Base-by-base conservation (phyloP, 1,140 invertebrate species). In the Drosophila pallidifrons region DNA sequence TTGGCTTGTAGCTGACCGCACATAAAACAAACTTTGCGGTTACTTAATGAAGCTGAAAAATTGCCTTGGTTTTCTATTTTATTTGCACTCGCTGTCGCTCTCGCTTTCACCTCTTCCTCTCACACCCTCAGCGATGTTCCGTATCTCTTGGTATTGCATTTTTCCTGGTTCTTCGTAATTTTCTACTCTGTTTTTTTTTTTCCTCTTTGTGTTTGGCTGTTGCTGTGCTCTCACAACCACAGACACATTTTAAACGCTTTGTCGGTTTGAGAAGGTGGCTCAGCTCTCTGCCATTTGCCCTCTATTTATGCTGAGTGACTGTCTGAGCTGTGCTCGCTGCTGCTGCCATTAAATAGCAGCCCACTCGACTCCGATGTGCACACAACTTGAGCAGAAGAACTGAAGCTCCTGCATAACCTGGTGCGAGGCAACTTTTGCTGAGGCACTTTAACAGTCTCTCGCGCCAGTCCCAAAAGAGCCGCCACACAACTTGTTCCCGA, bases 31-130 rank as follows among this genome's bases (percentile, higher is more conserved):
- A 82, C 81, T 82, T 82, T 82, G 81, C 72, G 79, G 81, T 78
- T 79, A 82, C 76, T 81, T 82, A 82, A 82, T 82, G 79, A 82
- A 82, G 81, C 81, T 82, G 81, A 82, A 82, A 82, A 82, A 82
- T 81, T 81, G 75, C 79, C 58, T 82, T 63, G 75, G 79, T 71
- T 81, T 82, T 77, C 66, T 81, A 81, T 82, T 82, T 81, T 81
- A 81, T 82, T 81, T 82, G 78, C 70, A 81, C 74, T 67, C 51
- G 15, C 68, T 41, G 35, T 52, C 58, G 2, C 10, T 8, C 47
- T 13, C 49, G 5, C 25, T 52, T 15, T 13, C 32, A 16, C 49
- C 49, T 43, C 43, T 11, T n/a, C 30, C 30, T 3, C 51, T 15
- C 49, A 35, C 35, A 28, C 55, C 49, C n/a, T 16, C 13, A 7